phyloP scores from a whole-genome alignment of 1,140 invertebrate species.

The Drosophila kepulauana region DNA sequence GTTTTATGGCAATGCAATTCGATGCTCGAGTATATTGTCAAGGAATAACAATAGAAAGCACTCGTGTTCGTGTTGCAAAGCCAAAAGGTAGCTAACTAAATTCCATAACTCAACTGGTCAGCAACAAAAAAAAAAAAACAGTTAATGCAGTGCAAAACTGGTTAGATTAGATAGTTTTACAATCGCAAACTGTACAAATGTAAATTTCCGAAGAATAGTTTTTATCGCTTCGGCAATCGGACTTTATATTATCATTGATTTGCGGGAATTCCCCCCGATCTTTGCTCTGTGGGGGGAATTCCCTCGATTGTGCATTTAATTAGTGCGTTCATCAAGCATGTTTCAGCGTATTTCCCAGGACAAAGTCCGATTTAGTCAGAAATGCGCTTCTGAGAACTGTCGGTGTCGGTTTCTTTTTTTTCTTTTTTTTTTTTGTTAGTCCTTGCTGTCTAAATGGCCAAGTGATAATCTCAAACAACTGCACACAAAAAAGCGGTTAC shows the following conservation, averaged over 20 bases:
- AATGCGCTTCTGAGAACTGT: background rate
- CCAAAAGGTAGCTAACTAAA: conserved; percentile 1
- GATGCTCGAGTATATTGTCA: conserved; percentile 17
- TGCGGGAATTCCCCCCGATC: conserved; percentile 17
- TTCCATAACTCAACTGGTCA: background rate
- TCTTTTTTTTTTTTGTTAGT: background rate
- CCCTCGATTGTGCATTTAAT: conserved; percentile 2
- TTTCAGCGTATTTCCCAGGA: conserved; percentile 1
- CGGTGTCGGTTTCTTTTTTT: background rate
- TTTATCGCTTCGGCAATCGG: background rate
- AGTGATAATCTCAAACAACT: conserved; percentile 15
- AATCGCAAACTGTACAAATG: background rate
- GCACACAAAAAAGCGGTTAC: conserved; percentile 12
- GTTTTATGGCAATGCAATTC: conserved; percentile 14
- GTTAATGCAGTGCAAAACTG: background rate
- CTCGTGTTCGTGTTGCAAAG: conserved; percentile 19
- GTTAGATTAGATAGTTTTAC: too few species aligned
- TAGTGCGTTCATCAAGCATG: background rate
- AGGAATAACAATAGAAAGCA: conserved; percentile 17
- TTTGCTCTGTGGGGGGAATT: conserved; percentile 17
- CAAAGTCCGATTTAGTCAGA: background rate
- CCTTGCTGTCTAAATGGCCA: conserved; percentile 1
- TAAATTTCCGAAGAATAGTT: background rate
- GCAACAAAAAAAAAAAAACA: background rate
- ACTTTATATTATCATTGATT: conserved; percentile 2